Evolutionary conservation across 2,888 invertebrate genomes (phyloP), one percentile per base, ranked within the genome.

Genomic region (Lobophora halterata): DNA sequence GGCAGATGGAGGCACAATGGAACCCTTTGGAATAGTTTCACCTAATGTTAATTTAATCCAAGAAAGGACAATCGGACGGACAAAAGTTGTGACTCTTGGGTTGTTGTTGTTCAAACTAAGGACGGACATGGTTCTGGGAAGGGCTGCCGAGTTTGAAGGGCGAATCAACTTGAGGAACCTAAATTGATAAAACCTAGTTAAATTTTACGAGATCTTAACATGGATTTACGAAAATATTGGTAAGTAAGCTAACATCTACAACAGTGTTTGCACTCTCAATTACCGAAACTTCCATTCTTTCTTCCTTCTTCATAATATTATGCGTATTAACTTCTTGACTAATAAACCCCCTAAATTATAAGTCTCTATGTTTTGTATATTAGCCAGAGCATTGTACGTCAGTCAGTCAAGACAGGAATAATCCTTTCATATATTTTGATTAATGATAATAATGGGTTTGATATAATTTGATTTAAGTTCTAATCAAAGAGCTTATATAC

Each of bases 11-110:
- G 63, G 59, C 55, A 75, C 74, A 75, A 71, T 72, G 62, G 63
- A 58, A 61, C 58, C 70, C 71, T 63, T 65, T 42, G 55, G 69
- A 70, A 79, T 77, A 79, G 71, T 79, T 80, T 63, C 64, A 78
- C 81, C 79, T 86, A 86, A 86, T 86, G 86, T 86, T 86, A 79
- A 83, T 83, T 86, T 86, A 85, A 86, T 86, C 81, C 73, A 79
- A 83, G 82, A 75, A n/a, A 72, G 77, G 69, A 74, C 80, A 75
- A 74, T 72, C 68, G 63, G 44, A 60, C 53, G 60, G 67, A 63
- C 53, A 70, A 74, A 79, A 80, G 72, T 83, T 81, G 73, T 70
- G 76, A 79, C 76, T 76, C 74, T 49, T 71, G 67, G 63, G 63
- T 54, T 21, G 29, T 44, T 31, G 3, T 18, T 23, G 12, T 55